phyloP scores from a whole-genome alignment of 2,888 invertebrate genomes.

The Melitaea athalia region DNA sequence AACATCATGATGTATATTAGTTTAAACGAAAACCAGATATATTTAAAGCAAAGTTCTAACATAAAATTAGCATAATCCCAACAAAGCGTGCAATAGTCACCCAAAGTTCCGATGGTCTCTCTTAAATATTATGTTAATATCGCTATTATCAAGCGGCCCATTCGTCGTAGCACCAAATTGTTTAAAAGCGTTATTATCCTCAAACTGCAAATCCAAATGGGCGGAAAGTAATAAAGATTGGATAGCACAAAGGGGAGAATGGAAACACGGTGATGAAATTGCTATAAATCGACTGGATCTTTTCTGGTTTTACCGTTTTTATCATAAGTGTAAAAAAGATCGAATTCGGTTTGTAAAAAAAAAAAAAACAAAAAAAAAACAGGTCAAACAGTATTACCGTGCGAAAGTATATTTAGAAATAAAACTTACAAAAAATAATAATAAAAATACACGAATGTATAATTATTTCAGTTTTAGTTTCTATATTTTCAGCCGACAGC shows the following conservation, averaged over 20 bases:
- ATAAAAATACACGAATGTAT: no score
- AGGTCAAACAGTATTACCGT: no score
- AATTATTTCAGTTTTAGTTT: no score
- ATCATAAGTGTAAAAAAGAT: not conserved
- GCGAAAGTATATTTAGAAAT: no score
- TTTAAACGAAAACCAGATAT: slow-evolving; percentile 14
- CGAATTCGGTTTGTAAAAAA: not conserved
- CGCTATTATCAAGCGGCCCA: slow-evolving; percentile 32
- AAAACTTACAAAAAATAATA: no score
- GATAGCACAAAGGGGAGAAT: slow-evolving; percentile 10
- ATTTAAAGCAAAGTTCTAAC: slow-evolving; percentile 17
- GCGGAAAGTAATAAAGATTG: slow-evolving; percentile 20
- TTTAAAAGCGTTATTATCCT: slow-evolving; percentile 30
- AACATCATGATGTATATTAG: slow-evolving; percentile 9
- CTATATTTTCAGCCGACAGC: no score
- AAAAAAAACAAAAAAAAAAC: no score
- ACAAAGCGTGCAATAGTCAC: slow-evolving; percentile 30
- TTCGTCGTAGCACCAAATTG: slow-evolving; percentile 30
- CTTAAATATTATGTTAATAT: slow-evolving; percentile 36
- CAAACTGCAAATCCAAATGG: slow-evolving; percentile 23
- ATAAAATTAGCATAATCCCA: slow-evolving; percentile 33
- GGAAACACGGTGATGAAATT: not conserved
- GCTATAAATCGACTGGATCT: not conserved
- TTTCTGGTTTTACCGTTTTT: not conserved
- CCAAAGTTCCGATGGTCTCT: slow-evolving; percentile 29